Conservation (phyloP, 2,888 invertebrate species). For the Sarcophaga caerulescens region DNA sequence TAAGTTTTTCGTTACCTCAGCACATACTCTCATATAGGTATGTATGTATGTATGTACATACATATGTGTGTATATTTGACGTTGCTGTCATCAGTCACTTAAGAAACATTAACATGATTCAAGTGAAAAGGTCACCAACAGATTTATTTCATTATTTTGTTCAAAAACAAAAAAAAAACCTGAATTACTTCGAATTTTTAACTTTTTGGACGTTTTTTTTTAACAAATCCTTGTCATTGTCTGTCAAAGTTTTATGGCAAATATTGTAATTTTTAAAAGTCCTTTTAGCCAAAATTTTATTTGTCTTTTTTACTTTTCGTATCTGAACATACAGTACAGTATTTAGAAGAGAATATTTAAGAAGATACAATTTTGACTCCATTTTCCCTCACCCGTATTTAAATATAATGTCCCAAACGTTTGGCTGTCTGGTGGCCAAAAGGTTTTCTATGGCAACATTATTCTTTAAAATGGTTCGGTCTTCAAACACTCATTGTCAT, state of each 20-base stretch:
- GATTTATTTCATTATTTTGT: constrained; percentile 23
- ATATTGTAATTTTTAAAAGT: constrained; percentile 45
- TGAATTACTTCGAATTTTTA: neutral
- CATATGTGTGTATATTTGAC: neutral
- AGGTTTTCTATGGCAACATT: neutral
- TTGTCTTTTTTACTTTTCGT: constrained; percentile 31
- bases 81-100: constrained; percentile 64
- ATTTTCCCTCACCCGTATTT: neutral
- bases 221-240: constrained; percentile 69
- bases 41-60: no score
- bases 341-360: constrained; percentile 60
- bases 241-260: constrained; percentile 66
- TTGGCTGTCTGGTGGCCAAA: constrained; percentile 22
- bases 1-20: no score
- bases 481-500: constrained; percentile 42
- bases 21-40: no score
- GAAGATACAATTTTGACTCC: constrained; percentile 39
- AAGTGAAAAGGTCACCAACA: constrained; percentile 66
- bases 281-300: constrained; percentile 34
- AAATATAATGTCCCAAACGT: constrained; percentile 20
- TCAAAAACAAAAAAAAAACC: constrained; percentile 41
- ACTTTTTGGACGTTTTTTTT: neutral
- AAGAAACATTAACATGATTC: constrained; percentile 54
- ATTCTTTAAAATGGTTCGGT: constrained; percentile 7
- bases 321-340: constrained; percentile 5